Percentiles rank a stretch among this genome's conserved stretches.
phyloP scores from a whole-genome alignment of 2,113 vertebrate genomes.

The Melanostigma gelatinosum region DNA sequence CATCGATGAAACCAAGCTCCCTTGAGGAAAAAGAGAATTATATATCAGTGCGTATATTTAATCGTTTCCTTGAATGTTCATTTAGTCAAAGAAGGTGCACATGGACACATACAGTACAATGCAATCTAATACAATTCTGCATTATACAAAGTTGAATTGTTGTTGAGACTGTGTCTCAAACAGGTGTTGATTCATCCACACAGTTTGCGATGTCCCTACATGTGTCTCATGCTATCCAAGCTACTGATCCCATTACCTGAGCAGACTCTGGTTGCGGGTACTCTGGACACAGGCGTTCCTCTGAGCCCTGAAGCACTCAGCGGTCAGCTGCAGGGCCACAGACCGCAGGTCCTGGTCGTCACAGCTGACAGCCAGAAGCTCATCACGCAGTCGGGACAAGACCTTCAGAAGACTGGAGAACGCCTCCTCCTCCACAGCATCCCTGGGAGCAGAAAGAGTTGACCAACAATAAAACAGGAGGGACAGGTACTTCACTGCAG shows the following conservation, averaged over 20 bases:
- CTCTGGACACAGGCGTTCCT: slow-evolving; percentile 93
- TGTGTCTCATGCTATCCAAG: neutral
- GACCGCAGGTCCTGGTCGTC: slow-evolving; percentile 31
- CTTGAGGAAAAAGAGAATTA: slow-evolving; percentile 48
- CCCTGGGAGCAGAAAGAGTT: slow-evolving; percentile 39
- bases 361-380: slow-evolving; percentile 51
- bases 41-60: neutral
- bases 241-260: slow-evolving; percentile 83
- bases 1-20: slow-evolving; percentile 79
- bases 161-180: neutral
- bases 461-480: neutral
- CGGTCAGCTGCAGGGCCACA: slow-evolving; percentile 64
- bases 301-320: slow-evolving; percentile 93
- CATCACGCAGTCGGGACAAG: slow-evolving; percentile 63
- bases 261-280: slow-evolving; percentile 85
- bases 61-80: neutral
- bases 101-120: neutral
- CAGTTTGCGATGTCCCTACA: neutral
- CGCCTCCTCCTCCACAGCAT: slow-evolving; percentile 56
- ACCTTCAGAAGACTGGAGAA: slow-evolving; percentile 67
- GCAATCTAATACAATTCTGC: neutral
- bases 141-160: neutral
- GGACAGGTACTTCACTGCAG: neutral
- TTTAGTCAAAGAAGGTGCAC: neutral
- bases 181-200: neutral